A percentile compares a stretch with the other conserved stretches of the same genome.
Conservation (phyloP, 2,888 invertebrate species). For the Hirtodrosophila duncani region DNA sequence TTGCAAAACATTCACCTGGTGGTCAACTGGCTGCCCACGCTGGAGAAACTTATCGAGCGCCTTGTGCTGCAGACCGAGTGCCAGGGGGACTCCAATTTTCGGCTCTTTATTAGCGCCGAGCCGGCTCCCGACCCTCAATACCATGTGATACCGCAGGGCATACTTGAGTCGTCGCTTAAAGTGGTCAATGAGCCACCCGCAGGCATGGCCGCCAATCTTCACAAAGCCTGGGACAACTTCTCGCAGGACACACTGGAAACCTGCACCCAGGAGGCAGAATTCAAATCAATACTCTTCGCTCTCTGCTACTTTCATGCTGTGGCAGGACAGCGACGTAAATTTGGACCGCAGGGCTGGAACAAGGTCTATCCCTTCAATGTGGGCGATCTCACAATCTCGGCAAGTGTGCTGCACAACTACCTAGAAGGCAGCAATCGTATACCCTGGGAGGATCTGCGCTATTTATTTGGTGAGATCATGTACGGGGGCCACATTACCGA, state of each 20-base stretch:
- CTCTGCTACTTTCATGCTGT: constrained; percentile 98
- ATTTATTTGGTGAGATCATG: constrained; percentile 98
- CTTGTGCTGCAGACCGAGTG: constrained; percentile 83
- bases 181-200: constrained; percentile 98
- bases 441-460: constrained; percentile 96
- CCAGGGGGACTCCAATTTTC: constrained; percentile 76
- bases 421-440: constrained; percentile 92
- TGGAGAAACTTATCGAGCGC: constrained; percentile 95
- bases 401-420: constrained; percentile 94
- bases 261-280: constrained; percentile 95
- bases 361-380: constrained; percentile 88
- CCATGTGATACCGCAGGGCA: constrained; percentile 88
- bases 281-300: constrained; percentile 92
- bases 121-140: constrained; percentile 85
- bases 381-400: constrained; percentile 94
- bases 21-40: constrained; percentile 89
- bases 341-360: constrained; percentile 97
- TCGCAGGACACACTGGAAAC: constrained; percentile 94
- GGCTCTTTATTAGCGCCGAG: constrained; percentile 93
- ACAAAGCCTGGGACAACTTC: constrained; percentile 95
- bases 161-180: constrained; percentile 95
- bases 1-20: constrained; percentile 96
- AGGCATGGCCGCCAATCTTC: constrained; percentile 96
- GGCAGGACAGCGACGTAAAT: constrained; percentile 93
- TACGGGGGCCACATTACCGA: constrained; percentile 98